Conservation (phyloP, 2,797 vertebrate genomes). For the Ciconia nigra region DNA sequence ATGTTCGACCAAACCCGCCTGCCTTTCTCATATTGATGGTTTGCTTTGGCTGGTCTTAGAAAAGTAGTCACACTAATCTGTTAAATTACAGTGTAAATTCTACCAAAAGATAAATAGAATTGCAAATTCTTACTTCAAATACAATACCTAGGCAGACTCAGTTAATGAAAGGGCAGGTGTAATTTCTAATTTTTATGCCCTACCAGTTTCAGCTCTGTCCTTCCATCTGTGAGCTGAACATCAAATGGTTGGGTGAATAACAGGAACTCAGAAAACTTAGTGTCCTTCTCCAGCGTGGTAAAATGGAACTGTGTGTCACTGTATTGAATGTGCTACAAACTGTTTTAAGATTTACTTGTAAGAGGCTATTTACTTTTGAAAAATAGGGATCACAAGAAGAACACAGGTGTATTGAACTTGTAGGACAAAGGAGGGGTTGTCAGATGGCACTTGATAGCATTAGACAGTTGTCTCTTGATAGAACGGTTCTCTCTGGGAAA, state of each 20-base stretch:
- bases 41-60: neutral
- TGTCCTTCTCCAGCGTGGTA: rapidly evolving
- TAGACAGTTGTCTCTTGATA: neutral
- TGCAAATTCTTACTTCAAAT: neutral
- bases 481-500: neutral
- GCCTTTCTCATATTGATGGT: neutral
- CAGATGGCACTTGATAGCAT: neutral
- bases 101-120: neutral
- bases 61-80: neutral
- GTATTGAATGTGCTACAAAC: neutral
- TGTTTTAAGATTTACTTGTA: neutral
- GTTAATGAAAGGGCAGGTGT: neutral
- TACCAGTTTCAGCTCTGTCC: neutral
- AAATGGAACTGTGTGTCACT: neutral
- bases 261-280: neutral
- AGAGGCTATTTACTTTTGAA: neutral
- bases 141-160: neutral
- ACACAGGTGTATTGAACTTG: neutral
- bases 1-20: neutral
- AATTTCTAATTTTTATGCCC: neutral
- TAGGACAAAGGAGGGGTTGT: neutral
- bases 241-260: neutral
- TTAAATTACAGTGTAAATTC: neutral
- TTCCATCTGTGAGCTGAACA: neutral
- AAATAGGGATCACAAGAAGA: neutral